phyloP scores from a whole-genome alignment of 1,140 invertebrate genomes.

The Heterodera schachtii region DNA sequence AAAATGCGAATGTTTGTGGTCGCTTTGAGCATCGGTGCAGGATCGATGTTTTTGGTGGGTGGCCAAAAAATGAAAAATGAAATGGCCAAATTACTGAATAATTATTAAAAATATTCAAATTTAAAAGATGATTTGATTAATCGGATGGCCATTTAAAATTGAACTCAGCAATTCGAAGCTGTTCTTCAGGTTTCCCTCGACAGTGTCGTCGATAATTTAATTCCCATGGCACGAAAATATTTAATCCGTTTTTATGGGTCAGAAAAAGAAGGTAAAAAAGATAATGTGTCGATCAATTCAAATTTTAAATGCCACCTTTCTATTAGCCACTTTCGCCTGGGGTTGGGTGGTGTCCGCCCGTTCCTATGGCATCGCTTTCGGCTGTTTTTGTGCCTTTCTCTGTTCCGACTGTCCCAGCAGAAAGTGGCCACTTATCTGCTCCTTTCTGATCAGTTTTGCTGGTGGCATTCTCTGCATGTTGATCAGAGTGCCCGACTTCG shows the following conservation, averaged over 20 bases:
- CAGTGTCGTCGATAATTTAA: slow-evolving; percentile 51
- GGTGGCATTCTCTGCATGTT: slow-evolving; percentile 42
- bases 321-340: slow-evolving; percentile 50
- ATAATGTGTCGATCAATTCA: neutral
- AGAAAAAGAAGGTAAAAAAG: slow-evolving; percentile 21
- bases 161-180: neutral
- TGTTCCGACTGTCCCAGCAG: slow-evolving; percentile 37
- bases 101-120: slow-evolving; percentile 21
- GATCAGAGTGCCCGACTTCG: slow-evolving; percentile 23
- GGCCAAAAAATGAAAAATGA: too few relatives aligned
- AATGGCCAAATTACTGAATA: slow-evolving; percentile 9
- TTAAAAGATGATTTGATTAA: too few relatives aligned
- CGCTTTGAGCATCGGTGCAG: slow-evolving; percentile 52
- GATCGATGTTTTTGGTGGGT: slow-evolving; percentile 48
- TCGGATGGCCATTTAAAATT: too few relatives aligned
- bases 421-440: slow-evolving; percentile 42
- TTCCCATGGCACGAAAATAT: slow-evolving; percentile 44
- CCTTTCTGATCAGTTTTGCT: slow-evolving; percentile 47
- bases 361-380: slow-evolving; percentile 49
- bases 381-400: slow-evolving; percentile 43
- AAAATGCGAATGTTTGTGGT: slow-evolving; percentile 41
- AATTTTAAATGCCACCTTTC: neutral
- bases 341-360: slow-evolving; percentile 54
- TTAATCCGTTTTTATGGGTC: slow-evolving; percentile 43
- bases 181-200: slow-evolving; percentile 44